Conservation (phyloP, 2,113 vertebrate species). For the Campylomormyrus tamandua region DNA sequence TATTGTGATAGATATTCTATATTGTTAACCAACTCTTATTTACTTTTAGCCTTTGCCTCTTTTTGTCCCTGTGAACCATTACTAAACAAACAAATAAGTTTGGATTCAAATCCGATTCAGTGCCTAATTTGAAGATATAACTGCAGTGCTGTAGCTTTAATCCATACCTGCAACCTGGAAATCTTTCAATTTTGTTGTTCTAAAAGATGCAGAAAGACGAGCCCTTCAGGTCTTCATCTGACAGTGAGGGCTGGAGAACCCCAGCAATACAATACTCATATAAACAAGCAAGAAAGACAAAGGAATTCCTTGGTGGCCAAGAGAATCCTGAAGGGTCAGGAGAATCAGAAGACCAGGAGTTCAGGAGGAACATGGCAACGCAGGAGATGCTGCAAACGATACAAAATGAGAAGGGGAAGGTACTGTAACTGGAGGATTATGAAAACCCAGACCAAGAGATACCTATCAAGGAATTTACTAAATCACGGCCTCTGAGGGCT, state of each 20-base stretch:
- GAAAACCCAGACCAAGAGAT: neutral
- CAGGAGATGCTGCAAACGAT: neutral
- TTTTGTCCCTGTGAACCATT: neutral
- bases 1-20: neutral
- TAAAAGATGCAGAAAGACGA: neutral
- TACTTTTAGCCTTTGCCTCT: neutral
- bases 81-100: neutral
- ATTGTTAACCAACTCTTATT: neutral
- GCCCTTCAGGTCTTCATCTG: neutral
- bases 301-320: neutral
- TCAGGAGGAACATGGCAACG: neutral
- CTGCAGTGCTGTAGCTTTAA: neutral
- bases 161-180: neutral
- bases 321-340: neutral
- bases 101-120: neutral
- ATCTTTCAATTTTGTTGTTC: neutral
- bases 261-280: neutral
- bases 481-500: neutral
- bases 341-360: neutral
- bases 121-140: neutral
- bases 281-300: neutral
- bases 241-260: neutral
- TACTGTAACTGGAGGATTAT: neutral
- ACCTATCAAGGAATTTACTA: neutral
- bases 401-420: neutral